These are phyloP conservation scores for Dendroctonus ponderosae DNA, from an alignment of 1,140 invertebrate genomes.

Conservation along the genomic window DNA sequence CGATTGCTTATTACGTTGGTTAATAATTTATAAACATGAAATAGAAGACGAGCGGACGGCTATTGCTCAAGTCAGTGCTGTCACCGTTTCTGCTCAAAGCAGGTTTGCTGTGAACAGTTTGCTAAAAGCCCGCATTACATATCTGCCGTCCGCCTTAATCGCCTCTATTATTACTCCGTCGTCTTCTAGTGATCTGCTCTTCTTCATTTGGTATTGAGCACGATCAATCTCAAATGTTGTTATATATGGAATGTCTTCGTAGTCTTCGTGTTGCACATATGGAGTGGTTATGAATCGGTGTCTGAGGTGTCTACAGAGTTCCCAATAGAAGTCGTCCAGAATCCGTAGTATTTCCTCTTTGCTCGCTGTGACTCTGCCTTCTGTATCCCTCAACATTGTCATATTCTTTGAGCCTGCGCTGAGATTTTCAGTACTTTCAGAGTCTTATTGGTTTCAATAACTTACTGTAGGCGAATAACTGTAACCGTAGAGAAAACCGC, in stretches of 20 bases:
- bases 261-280: constrained; percentile 5
- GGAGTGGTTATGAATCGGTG: constrained; percentile 6
- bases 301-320: constrained; percentile 4
- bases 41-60: constrained; percentile 26
- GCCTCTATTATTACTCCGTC: constrained; percentile 1
- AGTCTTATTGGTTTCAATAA: not conserved
- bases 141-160: constrained; percentile 3
- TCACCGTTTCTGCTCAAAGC: not conserved
- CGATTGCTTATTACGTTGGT: constrained; percentile 27
- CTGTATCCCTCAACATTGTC: too few species aligned
- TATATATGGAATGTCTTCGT: constrained; percentile 4
- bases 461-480: too few species aligned
- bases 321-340: not conserved
- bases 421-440: too few species aligned
- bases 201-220: constrained; percentile 7
- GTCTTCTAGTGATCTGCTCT: too few species aligned
- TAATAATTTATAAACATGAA: constrained; percentile 27
- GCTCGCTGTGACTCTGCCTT: too few species aligned
- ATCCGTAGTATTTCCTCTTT: too few species aligned
- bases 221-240: constrained; percentile 1
- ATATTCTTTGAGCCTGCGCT: too few species aligned
- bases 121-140: too few species aligned
- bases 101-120: not conserved
- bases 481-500: too few species aligned
- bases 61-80: not conserved